These are phyloP conservation scores for Sinelater perroti DNA, from an alignment of 2,888 invertebrate species.

Conservation along the genomic window DNA sequence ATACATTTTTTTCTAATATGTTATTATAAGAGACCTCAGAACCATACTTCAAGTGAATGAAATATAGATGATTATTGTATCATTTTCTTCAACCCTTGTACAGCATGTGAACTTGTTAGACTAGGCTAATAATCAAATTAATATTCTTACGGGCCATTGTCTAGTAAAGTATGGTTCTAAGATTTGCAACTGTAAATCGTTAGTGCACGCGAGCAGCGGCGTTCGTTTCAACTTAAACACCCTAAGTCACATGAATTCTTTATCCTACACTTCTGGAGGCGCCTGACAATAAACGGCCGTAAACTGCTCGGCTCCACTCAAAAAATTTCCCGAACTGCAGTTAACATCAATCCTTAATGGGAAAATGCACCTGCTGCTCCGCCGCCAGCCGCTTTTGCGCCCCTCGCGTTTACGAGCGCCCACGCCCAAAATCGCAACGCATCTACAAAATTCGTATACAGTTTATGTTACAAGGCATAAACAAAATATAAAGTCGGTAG, in stretches of 20 bases:
- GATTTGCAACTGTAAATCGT: background rate
- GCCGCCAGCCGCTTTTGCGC: background rate
- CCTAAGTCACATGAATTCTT: too few relatives aligned
- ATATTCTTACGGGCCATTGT: too few relatives aligned
- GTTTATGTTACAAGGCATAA: constrained; percentile 25
- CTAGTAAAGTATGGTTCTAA: background rate
- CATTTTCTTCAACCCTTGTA: too few relatives aligned
- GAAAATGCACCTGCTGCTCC: constrained; percentile 3
- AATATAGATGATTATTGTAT: too few relatives aligned
- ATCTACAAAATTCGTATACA: constrained; percentile 29
- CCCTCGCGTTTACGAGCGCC: constrained; percentile 5
- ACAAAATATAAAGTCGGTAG: constrained; percentile 29
- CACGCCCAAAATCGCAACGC: constrained; percentile 16
- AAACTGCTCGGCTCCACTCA: too few relatives aligned
- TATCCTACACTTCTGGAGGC: too few relatives aligned
- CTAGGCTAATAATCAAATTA: too few relatives aligned
- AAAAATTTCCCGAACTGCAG: constrained; percentile 1
- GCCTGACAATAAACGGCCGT: too few relatives aligned
- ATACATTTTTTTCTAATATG: constrained; percentile 13
- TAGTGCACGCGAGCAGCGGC: background rate
- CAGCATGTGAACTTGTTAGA: too few relatives aligned
- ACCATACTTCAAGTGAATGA: too few relatives aligned
- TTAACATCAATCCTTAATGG: constrained; percentile 5
- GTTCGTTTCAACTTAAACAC: background rate
- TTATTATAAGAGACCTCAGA: too few relatives aligned